A percentile compares a stretch with the other conserved stretches of the same genome.
Evolutionary conservation across 2,797 vertebrate genomes (phyloP).

Genomic region (Gadopsis bispinosus): DNA sequence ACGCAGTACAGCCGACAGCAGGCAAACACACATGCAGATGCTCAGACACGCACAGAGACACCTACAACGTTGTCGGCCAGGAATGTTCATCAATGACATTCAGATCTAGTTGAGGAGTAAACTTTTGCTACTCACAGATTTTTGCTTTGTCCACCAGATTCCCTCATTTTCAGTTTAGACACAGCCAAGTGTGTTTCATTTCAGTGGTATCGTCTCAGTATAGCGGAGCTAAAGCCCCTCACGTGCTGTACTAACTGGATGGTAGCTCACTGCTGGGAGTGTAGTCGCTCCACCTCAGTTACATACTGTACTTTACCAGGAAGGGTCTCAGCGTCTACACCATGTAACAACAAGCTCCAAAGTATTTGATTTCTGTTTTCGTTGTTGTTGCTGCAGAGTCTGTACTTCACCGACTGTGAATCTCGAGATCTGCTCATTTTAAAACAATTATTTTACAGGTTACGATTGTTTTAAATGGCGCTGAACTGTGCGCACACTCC

Average conservation of each 20-base stretch:
- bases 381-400: background rate
- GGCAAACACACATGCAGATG: slow-evolving; percentile 32
- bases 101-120: slow-evolving; percentile 60
- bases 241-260: slow-evolving; percentile 46
- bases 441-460: slow-evolving; percentile 27
- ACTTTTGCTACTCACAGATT: slow-evolving; percentile 70
- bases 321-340: slow-evolving; percentile 19
- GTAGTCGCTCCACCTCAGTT: slow-evolving; percentile 60
- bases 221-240: slow-evolving; percentile 53
- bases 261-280: slow-evolving; percentile 39
- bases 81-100: slow-evolving; percentile 56
- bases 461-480: slow-evolving; percentile 52
- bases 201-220: slow-evolving; percentile 25
- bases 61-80: slow-evolving; percentile 37
- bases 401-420: slow-evolving; percentile 17
- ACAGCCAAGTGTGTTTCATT: slow-evolving; percentile 22
- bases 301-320: slow-evolving; percentile 47
- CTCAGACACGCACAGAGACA: slow-evolving; percentile 35
- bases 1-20: slow-evolving; percentile 54
- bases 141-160: slow-evolving; percentile 57
- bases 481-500: slow-evolving; percentile 45
- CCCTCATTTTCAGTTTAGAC: slow-evolving; percentile 32
- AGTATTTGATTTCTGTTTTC: slow-evolving; percentile 5
- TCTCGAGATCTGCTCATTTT: slow-evolving; percentile 40
- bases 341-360: slow-evolving; percentile 27